A percentile compares a stretch with the other conserved stretches of the same genome.
These are phyloP conservation scores for Macrostomum cliftonense DNA, from an alignment of 2,888 invertebrate species.

Conservation along the genomic window DNA sequence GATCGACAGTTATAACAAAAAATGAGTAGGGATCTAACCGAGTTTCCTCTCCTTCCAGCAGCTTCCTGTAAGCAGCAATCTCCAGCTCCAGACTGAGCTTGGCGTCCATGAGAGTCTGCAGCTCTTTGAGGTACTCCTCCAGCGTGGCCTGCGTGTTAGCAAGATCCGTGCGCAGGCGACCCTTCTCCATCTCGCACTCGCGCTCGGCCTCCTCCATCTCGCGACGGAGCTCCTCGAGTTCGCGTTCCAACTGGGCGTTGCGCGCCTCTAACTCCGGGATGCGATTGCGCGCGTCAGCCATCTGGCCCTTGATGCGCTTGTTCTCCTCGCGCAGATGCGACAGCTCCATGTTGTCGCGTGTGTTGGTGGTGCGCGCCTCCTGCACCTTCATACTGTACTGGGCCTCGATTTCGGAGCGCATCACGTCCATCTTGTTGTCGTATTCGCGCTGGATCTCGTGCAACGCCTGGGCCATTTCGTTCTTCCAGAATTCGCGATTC, in stretches of 20 bases:
- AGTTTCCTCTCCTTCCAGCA: slow-evolving; percentile 42
- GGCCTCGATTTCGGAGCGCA: slow-evolving; percentile 39
- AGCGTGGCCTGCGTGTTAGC: slow-evolving; percentile 36
- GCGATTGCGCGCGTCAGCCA: slow-evolving; percentile 38
- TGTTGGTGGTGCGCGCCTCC: slow-evolving; percentile 40
- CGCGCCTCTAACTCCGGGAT: slow-evolving; percentile 40
- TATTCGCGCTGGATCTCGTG: slow-evolving; percentile 42
- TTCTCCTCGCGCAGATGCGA: slow-evolving; percentile 39
- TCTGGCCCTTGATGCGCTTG: slow-evolving; percentile 36
- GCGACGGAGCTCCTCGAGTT: slow-evolving; percentile 38
- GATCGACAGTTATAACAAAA: too few species aligned
- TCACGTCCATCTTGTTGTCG: slow-evolving; percentile 37
- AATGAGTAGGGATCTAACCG: too few species aligned
- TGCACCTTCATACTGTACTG: slow-evolving; percentile 43
- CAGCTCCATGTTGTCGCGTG: slow-evolving; percentile 39
- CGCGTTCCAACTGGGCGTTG: slow-evolving; percentile 40
- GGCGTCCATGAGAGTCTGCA: slow-evolving; percentile 30
- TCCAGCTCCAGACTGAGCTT: slow-evolving; percentile 43
- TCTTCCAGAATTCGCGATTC: slow-evolving; percentile 43
- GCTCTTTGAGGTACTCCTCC: slow-evolving; percentile 18
- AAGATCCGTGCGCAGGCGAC: slow-evolving; percentile 28
- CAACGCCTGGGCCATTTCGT: slow-evolving; percentile 40
- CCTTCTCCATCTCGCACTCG: slow-evolving; percentile 36
- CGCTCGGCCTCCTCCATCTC: slow-evolving; percentile 40
- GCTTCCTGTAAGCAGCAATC: slow-evolving; percentile 43